phyloP scores from a whole-genome alignment of 2,888 invertebrate genomes.

The Phania funesta region DNA sequence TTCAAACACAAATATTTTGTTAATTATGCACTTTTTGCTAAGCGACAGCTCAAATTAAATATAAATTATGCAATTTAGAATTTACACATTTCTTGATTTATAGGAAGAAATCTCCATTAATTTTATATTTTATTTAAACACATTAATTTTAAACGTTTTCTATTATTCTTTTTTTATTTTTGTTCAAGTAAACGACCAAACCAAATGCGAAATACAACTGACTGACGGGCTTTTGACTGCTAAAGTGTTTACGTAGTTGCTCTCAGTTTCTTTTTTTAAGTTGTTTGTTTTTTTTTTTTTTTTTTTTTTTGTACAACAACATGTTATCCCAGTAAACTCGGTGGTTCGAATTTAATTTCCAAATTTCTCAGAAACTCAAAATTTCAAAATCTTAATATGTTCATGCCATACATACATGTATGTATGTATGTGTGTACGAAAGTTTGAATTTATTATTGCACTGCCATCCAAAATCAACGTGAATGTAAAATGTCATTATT shows the following conservation, averaged over 20 bases:
- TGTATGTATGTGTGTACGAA: no score
- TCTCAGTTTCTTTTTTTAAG: slow-evolving; percentile 16
- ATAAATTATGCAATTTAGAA: slow-evolving; percentile 19
- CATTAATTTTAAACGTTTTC: slow-evolving; percentile 4
- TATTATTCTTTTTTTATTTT: slow-evolving; percentile 11
- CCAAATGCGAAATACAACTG: slow-evolving; percentile 56
- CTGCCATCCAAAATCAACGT: no score
- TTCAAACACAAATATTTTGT: neutral
- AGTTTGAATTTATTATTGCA: no score
- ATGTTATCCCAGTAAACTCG: slow-evolving; percentile 3
- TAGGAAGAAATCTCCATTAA: neutral
- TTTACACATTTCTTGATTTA: neutral
- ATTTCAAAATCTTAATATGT: no score
- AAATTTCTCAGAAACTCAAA: no score
- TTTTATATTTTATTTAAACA: neutral
- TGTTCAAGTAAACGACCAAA: slow-evolving; percentile 15
- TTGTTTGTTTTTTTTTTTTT: neutral
- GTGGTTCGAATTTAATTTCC: neutral
- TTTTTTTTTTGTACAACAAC: neutral
- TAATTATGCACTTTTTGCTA: slow-evolving; percentile 10
- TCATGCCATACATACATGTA: no score
- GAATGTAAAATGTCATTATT: no score
- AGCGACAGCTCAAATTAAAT: neutral
- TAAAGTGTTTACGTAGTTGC: slow-evolving; percentile 46
- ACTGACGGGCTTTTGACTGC: slow-evolving; percentile 57